These are phyloP conservation scores for Oxycera nigricornis DNA, from an alignment of 2,888 invertebrate genomes.

Conservation along the genomic window DNA sequence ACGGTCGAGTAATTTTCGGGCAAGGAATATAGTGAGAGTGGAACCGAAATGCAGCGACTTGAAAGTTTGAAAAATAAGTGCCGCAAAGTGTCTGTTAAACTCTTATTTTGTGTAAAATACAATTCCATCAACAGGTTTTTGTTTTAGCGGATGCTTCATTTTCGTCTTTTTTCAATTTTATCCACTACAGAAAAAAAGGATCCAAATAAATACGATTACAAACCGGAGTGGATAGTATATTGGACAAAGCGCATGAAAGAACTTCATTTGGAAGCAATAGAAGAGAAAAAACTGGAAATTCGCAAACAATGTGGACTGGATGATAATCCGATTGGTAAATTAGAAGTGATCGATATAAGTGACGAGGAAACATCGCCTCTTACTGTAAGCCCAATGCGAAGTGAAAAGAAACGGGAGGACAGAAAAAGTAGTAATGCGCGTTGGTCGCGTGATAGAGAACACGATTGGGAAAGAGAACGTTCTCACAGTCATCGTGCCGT, in stretches of 20 bases:
- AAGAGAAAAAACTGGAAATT: slow-evolving; percentile 72
- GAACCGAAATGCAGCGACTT: too few relatives aligned
- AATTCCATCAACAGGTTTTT: slow-evolving; percentile 2
- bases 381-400: slow-evolving; percentile 44
- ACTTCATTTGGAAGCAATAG: slow-evolving; percentile 74
- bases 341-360: slow-evolving; percentile 57
- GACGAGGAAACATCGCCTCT: slow-evolving; percentile 54
- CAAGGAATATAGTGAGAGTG: background rate
- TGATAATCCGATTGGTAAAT: slow-evolving; percentile 49
- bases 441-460: slow-evolving; percentile 37
- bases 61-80: background rate
- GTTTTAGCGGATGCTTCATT: slow-evolving; percentile 20
- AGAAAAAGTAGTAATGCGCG: slow-evolving; percentile 28
- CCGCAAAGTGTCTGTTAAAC: background rate
- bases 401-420: slow-evolving; percentile 43
- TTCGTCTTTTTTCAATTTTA: background rate
- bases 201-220: slow-evolving; percentile 81
- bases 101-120: background rate
- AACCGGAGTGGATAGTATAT: slow-evolving; percentile 86
- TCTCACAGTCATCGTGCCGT: slow-evolving; percentile 41
- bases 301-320: slow-evolving; percentile 63
- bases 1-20: too few relatives aligned
- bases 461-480: slow-evolving; percentile 42
- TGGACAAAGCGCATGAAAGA: slow-evolving; percentile 86
- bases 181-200: slow-evolving; percentile 63